phyloP scores from a whole-genome alignment of 2,113 vertebrate species.

The Girardinichthys multiradiatus region DNA sequence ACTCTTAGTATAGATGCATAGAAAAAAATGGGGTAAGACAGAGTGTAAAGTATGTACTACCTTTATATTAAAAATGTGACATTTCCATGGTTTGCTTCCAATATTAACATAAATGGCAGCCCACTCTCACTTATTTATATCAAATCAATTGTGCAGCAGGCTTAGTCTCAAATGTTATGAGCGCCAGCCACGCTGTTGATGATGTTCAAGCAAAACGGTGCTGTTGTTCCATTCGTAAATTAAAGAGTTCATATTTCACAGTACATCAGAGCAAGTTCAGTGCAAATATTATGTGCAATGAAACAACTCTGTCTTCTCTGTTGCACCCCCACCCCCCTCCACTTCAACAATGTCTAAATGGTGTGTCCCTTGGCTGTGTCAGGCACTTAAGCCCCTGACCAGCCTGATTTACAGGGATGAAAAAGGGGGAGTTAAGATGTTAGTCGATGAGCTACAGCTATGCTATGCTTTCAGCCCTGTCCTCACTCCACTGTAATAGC shows the following conservation, averaged over 20 bases:
- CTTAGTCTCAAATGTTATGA: background rate
- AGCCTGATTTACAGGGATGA: constrained; percentile 70
- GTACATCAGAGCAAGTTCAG: constrained; percentile 11
- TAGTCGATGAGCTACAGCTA: constrained; percentile 67
- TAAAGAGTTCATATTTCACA: constrained; percentile 15
- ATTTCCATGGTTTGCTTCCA: background rate
- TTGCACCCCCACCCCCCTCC: constrained; percentile 1
- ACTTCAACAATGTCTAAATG: constrained; percentile 47
- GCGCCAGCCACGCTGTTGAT: constrained; percentile 11
- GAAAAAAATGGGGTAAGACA: background rate
- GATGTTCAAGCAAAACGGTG: constrained; percentile 12
- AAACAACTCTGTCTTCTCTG: constrained; percentile 46
- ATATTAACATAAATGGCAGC: background rate
- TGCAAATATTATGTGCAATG: constrained; percentile 43
- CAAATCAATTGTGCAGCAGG: background rate
- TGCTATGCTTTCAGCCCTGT: constrained; percentile 59
- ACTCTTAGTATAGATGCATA: background rate
- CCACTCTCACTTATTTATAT: background rate
- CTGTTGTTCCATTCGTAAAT: constrained; percentile 23
- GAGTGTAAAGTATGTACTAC: background rate
- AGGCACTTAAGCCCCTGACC: constrained; percentile 63
- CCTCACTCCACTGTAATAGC: constrained; percentile 47
- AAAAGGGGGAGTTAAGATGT: constrained; percentile 65
- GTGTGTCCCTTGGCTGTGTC: constrained; percentile 59
- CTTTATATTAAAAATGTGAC: background rate